phyloP scores from a whole-genome alignment of 2,888 invertebrate species.

The Stratiomys singularior region DNA sequence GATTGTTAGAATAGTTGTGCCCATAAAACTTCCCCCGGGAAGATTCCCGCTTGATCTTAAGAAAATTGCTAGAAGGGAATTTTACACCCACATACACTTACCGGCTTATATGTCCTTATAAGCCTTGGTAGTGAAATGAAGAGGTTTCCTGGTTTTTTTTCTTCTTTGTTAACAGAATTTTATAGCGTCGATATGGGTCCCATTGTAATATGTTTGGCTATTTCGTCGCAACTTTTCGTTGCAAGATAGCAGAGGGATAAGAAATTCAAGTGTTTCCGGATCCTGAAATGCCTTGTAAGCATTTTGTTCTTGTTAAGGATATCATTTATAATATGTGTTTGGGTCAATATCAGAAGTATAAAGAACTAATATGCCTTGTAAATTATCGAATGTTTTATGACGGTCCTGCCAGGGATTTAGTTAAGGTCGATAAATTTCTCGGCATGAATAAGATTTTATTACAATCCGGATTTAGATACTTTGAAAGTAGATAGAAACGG shows the following conservation, averaged over 20 bases:
- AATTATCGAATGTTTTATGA: conserved; percentile 20
- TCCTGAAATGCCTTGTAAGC: conserved; percentile 35
- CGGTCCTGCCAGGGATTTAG: conserved; percentile 1
- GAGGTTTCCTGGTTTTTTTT: neutral
- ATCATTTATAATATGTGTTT: conserved; percentile 4
- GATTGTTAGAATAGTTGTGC: neutral
- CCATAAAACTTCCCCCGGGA: neutral
- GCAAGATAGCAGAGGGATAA: neutral
- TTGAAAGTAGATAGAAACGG: no score
- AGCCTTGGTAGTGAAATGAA: neutral
- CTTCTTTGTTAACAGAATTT: neutral
- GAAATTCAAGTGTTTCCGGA: conserved; percentile 2
- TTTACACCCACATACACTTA: no score
- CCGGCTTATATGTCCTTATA: no score
- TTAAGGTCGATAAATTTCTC: neutral
- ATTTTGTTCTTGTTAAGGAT: conserved; percentile 22
- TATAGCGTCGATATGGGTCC: neutral
- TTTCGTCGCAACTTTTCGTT: neutral
- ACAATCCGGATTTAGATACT: no score
- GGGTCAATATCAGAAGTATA: conserved; percentile 3
- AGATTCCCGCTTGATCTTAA: neutral
- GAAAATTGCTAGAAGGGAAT: neutral
- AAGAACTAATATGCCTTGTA: neutral
- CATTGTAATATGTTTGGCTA: neutral
- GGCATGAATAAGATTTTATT: no score